phyloP scores from a whole-genome alignment of 2,888 invertebrate species.

The Lasioglossum lativentre region DNA sequence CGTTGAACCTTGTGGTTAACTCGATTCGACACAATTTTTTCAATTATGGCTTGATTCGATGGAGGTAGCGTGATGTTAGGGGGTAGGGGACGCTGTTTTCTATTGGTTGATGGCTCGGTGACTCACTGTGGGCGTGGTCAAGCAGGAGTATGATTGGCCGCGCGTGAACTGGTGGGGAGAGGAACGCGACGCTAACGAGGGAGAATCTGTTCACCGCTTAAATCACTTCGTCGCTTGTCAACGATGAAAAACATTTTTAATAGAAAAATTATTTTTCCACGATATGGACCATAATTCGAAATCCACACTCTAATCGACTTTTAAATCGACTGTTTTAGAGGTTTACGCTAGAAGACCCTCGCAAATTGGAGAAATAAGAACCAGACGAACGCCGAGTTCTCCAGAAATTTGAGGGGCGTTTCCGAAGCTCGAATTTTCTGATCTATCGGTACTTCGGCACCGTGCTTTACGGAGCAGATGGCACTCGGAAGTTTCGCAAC shows the following conservation, averaged over 20 bases:
- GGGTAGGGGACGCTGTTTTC: not conserved
- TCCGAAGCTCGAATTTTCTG: slow-evolving; percentile 30
- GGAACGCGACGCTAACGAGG: too few species aligned
- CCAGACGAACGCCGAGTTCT: not conserved
- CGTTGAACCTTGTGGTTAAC: not conserved
- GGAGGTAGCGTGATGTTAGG: too few species aligned
- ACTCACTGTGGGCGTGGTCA: not conserved
- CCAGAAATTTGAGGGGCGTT: not conserved
- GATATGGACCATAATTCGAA: too few species aligned
- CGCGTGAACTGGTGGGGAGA: too few species aligned
- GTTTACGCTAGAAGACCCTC: too few species aligned
- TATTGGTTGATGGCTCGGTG: not conserved
- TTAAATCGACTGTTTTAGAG: too few species aligned
- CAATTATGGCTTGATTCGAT: not conserved
- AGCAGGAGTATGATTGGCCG: not conserved
- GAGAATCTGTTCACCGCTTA: too few species aligned
- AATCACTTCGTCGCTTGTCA: not conserved
- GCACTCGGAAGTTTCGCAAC: slow-evolving; percentile 65
- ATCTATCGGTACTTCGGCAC: slow-evolving; percentile 32
- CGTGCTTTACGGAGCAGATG: slow-evolving; percentile 53
- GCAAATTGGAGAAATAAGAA: too few species aligned
- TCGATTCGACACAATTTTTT: not conserved
- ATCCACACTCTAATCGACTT: too few species aligned
- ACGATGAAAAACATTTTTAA: too few species aligned
- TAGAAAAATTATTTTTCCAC: too few species aligned